A percentile compares a stretch with the other conserved stretches of the same genome.
Conservation (phyloP, 2,113 vertebrate genomes). For the Saccopteryx bilineata region DNA sequence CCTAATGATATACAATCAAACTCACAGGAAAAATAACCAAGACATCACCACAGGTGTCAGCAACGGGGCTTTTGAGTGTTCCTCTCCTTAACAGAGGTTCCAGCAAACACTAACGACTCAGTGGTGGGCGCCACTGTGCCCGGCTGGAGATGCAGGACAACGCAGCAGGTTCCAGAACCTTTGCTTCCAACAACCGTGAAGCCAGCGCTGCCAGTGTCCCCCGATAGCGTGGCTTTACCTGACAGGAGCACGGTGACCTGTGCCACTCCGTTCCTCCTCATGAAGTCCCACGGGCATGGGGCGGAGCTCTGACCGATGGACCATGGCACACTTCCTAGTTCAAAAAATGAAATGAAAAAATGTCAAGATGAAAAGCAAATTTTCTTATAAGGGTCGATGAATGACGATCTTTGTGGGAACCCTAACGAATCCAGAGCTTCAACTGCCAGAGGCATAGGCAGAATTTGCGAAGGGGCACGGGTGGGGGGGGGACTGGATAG, state of each 20-base stretch:
- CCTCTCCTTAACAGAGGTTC: neutral
- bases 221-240: constrained; percentile 77
- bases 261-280: constrained; percentile 92
- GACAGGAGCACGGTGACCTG: constrained; percentile 89
- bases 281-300: constrained; percentile 94
- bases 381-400: neutral
- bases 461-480: neutral
- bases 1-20: neutral
- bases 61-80: neutral
- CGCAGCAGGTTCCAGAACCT: neutral
- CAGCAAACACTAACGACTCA: neutral
- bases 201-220: neutral
- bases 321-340: constrained; percentile 93
- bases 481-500: neutral
- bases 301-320: constrained; percentile 90
- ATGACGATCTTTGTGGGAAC: neutral
- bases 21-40: neutral
- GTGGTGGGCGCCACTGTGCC: accelerated
- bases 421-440: neutral
- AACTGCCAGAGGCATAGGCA: neutral
- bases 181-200: accelerated
- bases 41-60: neutral
- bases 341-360: constrained; percentile 60
- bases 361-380: neutral
- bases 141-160: neutral